Base-by-base conservation (phyloP, 2,797 vertebrate genomes). In the Ceyx erithaca region DNA sequence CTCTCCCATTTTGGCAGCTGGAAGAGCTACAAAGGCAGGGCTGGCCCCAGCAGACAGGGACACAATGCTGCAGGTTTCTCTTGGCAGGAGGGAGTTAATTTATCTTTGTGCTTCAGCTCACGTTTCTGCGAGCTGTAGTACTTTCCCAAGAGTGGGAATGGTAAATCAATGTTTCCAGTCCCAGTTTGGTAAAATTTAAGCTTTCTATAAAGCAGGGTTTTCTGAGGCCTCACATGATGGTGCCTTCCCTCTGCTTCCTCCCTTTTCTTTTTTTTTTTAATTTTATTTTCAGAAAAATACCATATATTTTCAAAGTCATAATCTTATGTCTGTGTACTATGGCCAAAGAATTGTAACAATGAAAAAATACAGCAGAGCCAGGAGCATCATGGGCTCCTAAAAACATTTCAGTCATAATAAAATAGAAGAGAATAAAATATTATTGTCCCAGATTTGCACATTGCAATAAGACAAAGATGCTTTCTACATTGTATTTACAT, bases 101-200 rank as follows among this genome's bases (percentile, higher is more conserved):
- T 71, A 14, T 68, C 75, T 78, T 68, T 13, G 20, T 26, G 3
- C 46, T 82, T 59, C 76, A 58, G 46, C 41, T 77, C 1, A 0
- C 0, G 1, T 35, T 88, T 22, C 64, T n/a, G 14, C 75, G 80
- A 80, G 63, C 55, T 2, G 14, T 21, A 0, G 0, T 5, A 2
- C 61, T 23, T 89, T 75, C 54, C 51, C 17, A 19, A 8, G 33
- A 75, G 19, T 12, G 5, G 17, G 26, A 80, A 54, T 7, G 25
- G 48, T 55, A 76, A 63, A 67, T 25, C 4, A 2, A 28, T 6
- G 9, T 64, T 80, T 43, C 51, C 62, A 45, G 22, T 22, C 62
- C 17, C 20, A 31, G 35, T 33, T 35, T 57, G 71, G 45, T 92
- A 26, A 7, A 17, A 54, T 61, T 59, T 30, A 52, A 68, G 5